Percentiles rank a stretch among this genome's conserved stretches.
These are phyloP conservation scores for Moxostoma hubbsi DNA, from an alignment of 2,797 vertebrate genomes.

Conservation along the genomic window DNA sequence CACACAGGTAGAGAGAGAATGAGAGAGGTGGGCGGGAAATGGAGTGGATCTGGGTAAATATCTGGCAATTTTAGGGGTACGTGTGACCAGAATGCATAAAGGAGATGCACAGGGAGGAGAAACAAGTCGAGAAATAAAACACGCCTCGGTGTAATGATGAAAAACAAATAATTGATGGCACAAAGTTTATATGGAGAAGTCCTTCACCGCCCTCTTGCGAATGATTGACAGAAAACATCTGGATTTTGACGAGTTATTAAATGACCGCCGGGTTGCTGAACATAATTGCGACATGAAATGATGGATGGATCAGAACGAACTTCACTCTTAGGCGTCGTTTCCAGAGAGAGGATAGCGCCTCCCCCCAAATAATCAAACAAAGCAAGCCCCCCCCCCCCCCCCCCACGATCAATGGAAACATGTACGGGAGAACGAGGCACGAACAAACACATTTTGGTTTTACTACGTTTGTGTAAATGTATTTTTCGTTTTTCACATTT, in stretches of 20 bases:
- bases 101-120: no score
- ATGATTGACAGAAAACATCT: slow-evolving; percentile 33
- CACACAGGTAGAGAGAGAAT: neutral
- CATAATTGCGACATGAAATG: neutral
- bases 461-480: no score
- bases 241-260: neutral
- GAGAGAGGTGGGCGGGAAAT: neutral
- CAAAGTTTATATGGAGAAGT: slow-evolving; percentile 53
- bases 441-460: no score
- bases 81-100: neutral
- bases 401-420: no score
- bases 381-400: no score
- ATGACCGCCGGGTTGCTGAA: neutral
- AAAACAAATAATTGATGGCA: neutral
- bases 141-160: neutral
- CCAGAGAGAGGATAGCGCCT: no score
- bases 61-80: no score
- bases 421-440: no score
- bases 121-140: no score
- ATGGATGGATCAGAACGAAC: neutral
- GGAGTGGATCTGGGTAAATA: neutral
- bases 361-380: no score
- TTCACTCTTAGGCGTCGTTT: no score
- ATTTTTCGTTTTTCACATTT: no score
- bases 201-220: slow-evolving; percentile 79